Evolutionary conservation across 2,113 vertebrate species (phyloP).

Genomic region (Jaculus jaculus): DNA sequence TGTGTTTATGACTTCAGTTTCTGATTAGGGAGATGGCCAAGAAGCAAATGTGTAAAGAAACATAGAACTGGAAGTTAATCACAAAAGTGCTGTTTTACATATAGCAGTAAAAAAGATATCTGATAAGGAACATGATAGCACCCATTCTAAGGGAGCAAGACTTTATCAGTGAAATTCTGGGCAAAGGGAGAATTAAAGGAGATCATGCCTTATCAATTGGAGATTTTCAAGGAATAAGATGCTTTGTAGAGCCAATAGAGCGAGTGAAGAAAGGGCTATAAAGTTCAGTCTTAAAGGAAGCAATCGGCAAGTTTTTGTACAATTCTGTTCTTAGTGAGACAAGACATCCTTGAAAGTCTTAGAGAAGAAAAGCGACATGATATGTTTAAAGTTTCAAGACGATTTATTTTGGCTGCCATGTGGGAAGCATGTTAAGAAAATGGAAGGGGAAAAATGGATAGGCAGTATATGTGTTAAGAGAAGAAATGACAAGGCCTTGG

Average conservation of each 20-base stretch:
- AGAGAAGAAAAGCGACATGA: background rate
- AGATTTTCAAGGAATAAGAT: background rate
- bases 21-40: background rate
- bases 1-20: background rate
- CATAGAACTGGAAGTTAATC: background rate
- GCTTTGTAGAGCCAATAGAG: background rate
- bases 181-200: background rate
- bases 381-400: background rate
- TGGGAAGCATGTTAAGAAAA: background rate
- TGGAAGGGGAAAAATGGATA: background rate
- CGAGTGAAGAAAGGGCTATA: background rate
- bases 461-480: background rate
- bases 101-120: background rate
- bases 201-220: background rate
- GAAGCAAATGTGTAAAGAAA: background rate
- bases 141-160: background rate
- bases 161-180: background rate
- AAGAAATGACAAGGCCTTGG: background rate
- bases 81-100: background rate
- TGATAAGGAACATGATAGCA: background rate
- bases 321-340: background rate
- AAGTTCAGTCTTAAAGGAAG: background rate
- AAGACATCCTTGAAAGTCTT: background rate
- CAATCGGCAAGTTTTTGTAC: background rate
- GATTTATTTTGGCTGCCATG: background rate